Percentiles rank a stretch among this genome's conserved stretches.
These are phyloP conservation scores for Euleptes europaea DNA, from an alignment of 2,113 vertebrate species.

Conservation along the genomic window DNA sequence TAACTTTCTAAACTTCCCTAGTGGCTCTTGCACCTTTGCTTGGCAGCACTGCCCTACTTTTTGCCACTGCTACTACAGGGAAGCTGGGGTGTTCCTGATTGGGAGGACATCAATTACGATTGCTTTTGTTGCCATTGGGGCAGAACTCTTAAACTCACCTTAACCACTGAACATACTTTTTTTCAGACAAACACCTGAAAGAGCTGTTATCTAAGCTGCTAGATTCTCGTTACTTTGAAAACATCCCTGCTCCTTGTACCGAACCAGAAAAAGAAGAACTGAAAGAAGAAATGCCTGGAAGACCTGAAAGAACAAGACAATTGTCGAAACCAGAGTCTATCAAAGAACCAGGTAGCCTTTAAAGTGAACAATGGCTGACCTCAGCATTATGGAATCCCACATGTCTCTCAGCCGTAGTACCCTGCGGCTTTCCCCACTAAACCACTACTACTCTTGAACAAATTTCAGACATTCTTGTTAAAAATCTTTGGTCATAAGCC, in stretches of 20 bases:
- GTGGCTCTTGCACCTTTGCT: no score
- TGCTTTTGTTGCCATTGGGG: not conserved
- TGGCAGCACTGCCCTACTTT: no score
- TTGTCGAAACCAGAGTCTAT: conserved; percentile 62
- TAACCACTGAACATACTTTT: conserved; percentile 5
- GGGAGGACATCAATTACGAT: no score
- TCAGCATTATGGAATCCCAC: not conserved
- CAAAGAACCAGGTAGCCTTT: conserved; percentile 71
- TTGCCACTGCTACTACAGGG: no score
- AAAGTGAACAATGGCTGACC: not conserved
- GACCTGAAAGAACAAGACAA: conserved; percentile 67
- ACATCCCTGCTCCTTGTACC: conserved; percentile 76
- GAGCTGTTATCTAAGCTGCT: conserved; percentile 84
- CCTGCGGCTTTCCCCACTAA: not conserved
- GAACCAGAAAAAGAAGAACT: conserved; percentile 61
- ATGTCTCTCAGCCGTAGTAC: not conserved
- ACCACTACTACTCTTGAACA: not conserved
- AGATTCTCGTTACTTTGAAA: conserved; percentile 89
- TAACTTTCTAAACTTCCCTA: not conserved
- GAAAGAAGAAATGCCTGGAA: conserved; percentile 66
- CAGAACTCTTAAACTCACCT: not conserved
- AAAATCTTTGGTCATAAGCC: not conserved
- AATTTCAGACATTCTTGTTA: not conserved
- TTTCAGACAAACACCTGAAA: conserved; percentile 88
- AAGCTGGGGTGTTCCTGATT: no score